Evolutionary conservation across 1,140 invertebrate genomes (phyloP).

Genomic region (Drosophila quadrilineata): DNA sequence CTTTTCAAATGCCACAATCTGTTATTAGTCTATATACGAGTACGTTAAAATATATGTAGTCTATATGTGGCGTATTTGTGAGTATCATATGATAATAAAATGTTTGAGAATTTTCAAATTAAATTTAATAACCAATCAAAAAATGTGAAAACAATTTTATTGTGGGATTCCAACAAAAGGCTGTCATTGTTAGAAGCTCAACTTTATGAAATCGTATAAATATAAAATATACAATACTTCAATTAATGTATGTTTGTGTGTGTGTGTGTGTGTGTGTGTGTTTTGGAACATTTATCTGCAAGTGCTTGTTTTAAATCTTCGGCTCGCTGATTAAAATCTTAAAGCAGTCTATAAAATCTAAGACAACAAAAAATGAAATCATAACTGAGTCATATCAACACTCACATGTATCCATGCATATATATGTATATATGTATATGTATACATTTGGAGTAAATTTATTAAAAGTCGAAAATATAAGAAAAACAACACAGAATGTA

Average conservation of each 20-base stretch:
- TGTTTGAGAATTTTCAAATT: too few species aligned
- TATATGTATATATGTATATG: not conserved
- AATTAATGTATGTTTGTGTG: not conserved
- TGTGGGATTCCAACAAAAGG: too few species aligned
- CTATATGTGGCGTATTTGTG: too few species aligned
- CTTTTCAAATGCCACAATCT: too few species aligned
- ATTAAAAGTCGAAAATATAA: slow-evolving; percentile 25
- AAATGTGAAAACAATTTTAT: too few species aligned
- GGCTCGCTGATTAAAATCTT: slow-evolving; percentile 37
- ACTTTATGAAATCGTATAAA: slow-evolving; percentile 1
- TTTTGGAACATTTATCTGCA: slow-evolving; percentile 23
- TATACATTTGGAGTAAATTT: slow-evolving; percentile 13
- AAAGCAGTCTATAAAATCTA: slow-evolving; percentile 26
- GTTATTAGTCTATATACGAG: too few species aligned
- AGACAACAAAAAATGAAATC: slow-evolving; percentile 38
- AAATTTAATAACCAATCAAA: too few species aligned
- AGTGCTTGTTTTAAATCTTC: slow-evolving; percentile 31
- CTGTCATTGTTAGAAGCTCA: too few species aligned
- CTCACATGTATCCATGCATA: not conserved
- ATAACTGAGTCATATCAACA: slow-evolving; percentile 38
- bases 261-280: not conserved
- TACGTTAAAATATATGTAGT: too few species aligned
- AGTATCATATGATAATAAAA: not conserved
- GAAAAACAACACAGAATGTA: slow-evolving; percentile 36
- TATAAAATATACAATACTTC: too few species aligned